phyloP scores from a whole-genome alignment of 2,113 vertebrate species.

The Perca fluviatilis region DNA sequence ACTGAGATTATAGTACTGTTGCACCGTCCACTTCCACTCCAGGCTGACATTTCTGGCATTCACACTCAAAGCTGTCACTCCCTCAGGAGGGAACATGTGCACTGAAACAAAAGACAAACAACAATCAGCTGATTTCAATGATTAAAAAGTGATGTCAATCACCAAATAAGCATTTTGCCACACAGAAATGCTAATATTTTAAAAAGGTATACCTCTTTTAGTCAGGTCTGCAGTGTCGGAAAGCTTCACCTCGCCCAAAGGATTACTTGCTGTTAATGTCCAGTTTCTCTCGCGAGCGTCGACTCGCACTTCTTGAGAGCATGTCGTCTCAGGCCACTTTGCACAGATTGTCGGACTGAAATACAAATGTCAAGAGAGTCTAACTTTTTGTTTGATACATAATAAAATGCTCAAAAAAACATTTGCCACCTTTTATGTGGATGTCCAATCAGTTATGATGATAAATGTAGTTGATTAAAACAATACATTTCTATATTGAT shows the following conservation, averaged over 20 bases:
- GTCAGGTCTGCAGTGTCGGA: slow-evolving; percentile 48
- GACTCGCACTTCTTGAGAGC: neutral
- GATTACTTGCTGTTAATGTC: slow-evolving; percentile 71
- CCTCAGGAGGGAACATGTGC: slow-evolving; percentile 52
- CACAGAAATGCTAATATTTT: neutral
- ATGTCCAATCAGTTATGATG: no score
- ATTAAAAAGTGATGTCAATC: neutral
- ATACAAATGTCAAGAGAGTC: neutral
- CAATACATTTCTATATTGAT: no score
- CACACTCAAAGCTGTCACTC: neutral
- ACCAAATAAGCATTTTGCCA: neutral
- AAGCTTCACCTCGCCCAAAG: slow-evolving; percentile 46
- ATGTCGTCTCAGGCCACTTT: accelerated
- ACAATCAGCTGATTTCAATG: neutral
- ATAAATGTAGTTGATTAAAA: no score
- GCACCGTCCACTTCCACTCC: slow-evolving; percentile 59
- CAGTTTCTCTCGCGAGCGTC: slow-evolving; percentile 54
- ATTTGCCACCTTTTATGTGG: no score
- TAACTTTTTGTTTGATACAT: neutral
- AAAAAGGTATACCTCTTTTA: slow-evolving; percentile 56
- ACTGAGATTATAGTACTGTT: slow-evolving; percentile 26
- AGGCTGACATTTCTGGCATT: slow-evolving; percentile 61
- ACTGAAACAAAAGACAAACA: slow-evolving; percentile 64
- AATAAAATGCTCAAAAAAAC: neutral
- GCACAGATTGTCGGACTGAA: slow-evolving; percentile 42